Evolutionary conservation across 2,797 vertebrate species (phyloP), one percentile per base, ranked within the genome.

Genomic region (Alosa sapidissima): DNA sequence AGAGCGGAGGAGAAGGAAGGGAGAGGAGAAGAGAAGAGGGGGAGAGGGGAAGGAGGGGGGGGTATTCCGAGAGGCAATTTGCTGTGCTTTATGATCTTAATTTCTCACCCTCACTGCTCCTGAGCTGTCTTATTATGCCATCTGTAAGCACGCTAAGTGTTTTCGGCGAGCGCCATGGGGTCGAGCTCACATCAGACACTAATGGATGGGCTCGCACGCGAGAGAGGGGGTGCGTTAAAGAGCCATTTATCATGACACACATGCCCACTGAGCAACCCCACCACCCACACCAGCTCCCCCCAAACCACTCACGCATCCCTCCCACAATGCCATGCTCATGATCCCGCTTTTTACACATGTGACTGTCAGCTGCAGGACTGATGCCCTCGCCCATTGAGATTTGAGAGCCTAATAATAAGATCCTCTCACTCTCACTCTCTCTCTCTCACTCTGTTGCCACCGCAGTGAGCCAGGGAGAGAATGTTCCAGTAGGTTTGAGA

Each of bases 71-170:
- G 68, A 36, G 68, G 68, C 36, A 13, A 91, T 93, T 94, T 91
- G 88, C 85, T 91, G 91, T 88, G 48, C 0, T 82, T 88, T 88
- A 81, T 85, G 83, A 82, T 88, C 86, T 85, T 90, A 87, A 90
- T 92, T 92, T 87, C 86, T 60, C 55, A 87, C 78, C 48, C 82
- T 91, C 83, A 41, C 55, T 19, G 33, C 8, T 84, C 47, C 84
- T 81, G 83, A 16, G 84, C 33, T 75, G 68, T 33, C 9, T 91
- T 91, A 89, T 88, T 81, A 82, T 85, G 51, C 85, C 85, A 86
- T 93, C 91, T 89, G 84, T 85, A 86, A 72, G 85, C 82, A 52
- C 85, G 89, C 91, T 93, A 91, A 94, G 92, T 90, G 91, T 92
- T 91, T 91, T 90, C 75, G 86, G 88, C 87, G 88, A 89, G 87